Percentiles rank a stretch among this genome's conserved stretches.
These are phyloP conservation scores for Megalopta genalis DNA, from an alignment of 1,140 invertebrate species.

Conservation along the genomic window DNA sequence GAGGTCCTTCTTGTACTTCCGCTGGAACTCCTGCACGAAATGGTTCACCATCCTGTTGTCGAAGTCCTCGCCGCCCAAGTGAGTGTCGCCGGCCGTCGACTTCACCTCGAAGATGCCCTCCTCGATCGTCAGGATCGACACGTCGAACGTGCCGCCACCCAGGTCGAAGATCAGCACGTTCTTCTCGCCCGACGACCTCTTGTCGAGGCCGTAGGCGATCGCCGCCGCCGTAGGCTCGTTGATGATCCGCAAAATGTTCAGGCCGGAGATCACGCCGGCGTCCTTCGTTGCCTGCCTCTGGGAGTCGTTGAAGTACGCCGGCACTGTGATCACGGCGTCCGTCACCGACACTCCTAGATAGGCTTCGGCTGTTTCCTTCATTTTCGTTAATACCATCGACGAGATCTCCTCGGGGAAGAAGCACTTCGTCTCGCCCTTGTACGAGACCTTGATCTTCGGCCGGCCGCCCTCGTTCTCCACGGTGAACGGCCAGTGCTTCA, in stretches of 20 bases:
- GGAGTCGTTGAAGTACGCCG: constrained; percentile 87
- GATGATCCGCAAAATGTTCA: constrained; percentile 90
- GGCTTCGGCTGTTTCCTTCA: constrained; percentile 87
- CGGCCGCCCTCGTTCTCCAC: constrained; percentile 84
- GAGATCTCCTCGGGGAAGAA: constrained; percentile 74
- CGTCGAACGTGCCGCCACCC: constrained; percentile 83
- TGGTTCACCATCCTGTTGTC: constrained; percentile 87
- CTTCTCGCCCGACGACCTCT: constrained; percentile 78
- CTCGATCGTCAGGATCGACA: constrained; percentile 87
- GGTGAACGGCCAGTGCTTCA: constrained; percentile 89
- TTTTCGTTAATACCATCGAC: constrained; percentile 82
- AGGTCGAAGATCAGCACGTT: constrained; percentile 78
- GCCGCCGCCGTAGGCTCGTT: constrained; percentile 87
- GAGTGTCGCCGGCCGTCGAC: constrained; percentile 88
- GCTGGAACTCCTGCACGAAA: constrained; percentile 86
- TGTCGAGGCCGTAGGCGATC: constrained; percentile 84
- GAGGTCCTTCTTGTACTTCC: constrained; percentile 86
- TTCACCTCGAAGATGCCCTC: constrained; percentile 85
- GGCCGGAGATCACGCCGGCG: constrained; percentile 82
- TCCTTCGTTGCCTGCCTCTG: constrained; percentile 93
- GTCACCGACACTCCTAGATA: constrained; percentile 74
- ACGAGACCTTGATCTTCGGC: constrained; percentile 84
- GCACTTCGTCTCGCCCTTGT: constrained; percentile 80
- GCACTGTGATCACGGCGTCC: constrained; percentile 78
- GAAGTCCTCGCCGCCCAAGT: constrained; percentile 91